A percentile compares a stretch with the other conserved stretches of the same genome.
These are phyloP conservation scores for Tuta absoluta DNA, from an alignment of 2,888 invertebrate genomes.

Conservation along the genomic window DNA sequence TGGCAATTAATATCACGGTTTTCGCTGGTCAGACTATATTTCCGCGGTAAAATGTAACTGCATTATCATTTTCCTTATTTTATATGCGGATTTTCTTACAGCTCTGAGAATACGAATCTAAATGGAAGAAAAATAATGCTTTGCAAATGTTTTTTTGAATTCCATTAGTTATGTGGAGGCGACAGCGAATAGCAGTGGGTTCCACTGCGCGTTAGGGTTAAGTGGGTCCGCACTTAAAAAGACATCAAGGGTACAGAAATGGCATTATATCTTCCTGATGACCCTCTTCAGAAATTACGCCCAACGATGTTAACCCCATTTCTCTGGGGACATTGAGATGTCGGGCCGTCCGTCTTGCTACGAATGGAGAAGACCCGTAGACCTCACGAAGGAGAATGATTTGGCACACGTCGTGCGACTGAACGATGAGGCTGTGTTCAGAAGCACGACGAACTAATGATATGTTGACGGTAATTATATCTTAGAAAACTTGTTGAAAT, in stretches of 20 bases:
- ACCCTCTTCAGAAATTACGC: conserved; percentile 73
- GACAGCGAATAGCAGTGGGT: conserved; percentile 53
- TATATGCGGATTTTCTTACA: no score
- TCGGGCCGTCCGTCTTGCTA: conserved; percentile 46
- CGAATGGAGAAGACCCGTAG: conserved; percentile 28
- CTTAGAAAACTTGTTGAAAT: no score
- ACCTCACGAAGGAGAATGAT: not conserved
- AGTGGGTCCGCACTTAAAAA: conserved; percentile 79
- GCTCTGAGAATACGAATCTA: not conserved
- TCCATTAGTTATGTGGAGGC: conserved; percentile 55
- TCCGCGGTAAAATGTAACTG: no score
- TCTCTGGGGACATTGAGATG: conserved; percentile 43
- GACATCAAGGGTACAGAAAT: conserved; percentile 79
- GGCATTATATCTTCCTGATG: conserved; percentile 78
- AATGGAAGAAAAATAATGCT: conserved; percentile 4
- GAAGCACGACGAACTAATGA: not conserved
- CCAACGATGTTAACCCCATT: conserved; percentile 66
- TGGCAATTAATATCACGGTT: no score
- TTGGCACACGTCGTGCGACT: not conserved
- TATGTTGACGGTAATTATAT: no score
- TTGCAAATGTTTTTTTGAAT: conserved; percentile 30
- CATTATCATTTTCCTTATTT: no score
- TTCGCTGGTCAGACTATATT: no score
- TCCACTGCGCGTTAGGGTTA: conserved; percentile 68
- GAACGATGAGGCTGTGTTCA: not conserved